These are phyloP conservation scores for Brachylomia viminalis DNA, from an alignment of 2,888 invertebrate species.

Conservation along the genomic window DNA sequence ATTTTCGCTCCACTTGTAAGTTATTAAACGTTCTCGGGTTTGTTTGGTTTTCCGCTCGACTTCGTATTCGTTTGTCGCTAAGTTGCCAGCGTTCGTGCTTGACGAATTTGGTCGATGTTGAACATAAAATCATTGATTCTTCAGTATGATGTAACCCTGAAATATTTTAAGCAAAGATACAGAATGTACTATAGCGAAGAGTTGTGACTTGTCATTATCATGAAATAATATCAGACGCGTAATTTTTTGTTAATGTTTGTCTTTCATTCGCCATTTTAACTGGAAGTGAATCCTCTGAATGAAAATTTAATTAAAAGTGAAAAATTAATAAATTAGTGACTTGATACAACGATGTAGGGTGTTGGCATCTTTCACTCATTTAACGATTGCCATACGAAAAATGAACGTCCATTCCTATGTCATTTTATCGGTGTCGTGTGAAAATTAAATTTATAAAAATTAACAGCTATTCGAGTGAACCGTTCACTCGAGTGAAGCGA, in stretches of 20 bases:
- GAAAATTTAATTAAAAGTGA: neutral
- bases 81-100: neutral
- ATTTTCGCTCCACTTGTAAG: neutral
- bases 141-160: neutral
- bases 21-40: slow-evolving; percentile 3
- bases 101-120: neutral
- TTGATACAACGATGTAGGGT: neutral
- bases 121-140: neutral
- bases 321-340: neutral
- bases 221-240: neutral
- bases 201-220: neutral
- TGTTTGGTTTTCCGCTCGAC: neutral
- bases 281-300: neutral
- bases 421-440: neutral
- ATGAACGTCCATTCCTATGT: neutral
- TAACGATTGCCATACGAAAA: neutral
- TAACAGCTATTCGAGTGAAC: neutral
- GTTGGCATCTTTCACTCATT: neutral
- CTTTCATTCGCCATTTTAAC: neutral
- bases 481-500: neutral
- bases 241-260: neutral
- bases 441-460: neutral
- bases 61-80: neutral
- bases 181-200: neutral
- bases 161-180: neutral